Base-by-base conservation (phyloP, 1,140 invertebrate species). In the Rhizoglyphus robini region DNA sequence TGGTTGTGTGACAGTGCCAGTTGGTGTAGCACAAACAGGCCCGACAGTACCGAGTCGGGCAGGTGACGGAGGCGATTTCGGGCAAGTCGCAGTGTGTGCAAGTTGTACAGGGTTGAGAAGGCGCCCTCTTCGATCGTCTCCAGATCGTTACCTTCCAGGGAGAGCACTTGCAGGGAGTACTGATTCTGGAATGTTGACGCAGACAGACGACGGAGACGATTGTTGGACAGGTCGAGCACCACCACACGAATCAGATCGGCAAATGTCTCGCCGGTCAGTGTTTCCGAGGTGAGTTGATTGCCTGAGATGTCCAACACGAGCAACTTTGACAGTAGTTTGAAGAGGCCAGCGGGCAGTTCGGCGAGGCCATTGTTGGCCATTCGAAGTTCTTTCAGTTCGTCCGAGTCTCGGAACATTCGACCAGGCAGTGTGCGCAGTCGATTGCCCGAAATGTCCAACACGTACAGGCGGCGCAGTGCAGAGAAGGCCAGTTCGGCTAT, bases 221-320 rank as follows among this genome's bases (percentile, higher is more conserved):
- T 95, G 73, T 88, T 82, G 0, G 88, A 88, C 29, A 95, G 75
- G 75, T 92, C 88, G 25, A 95, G 76, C 3, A 90, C 76, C 0
- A 92, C 87, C 65, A 95, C 79, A 29, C 88, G 83, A 68, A 89
- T 90, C 20, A 94, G 80, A 3, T 90, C 90, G 15, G 84, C 82
- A 71, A 95, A 92, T 23, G 88, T 90, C 58, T 83, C 84, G 4
- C 82, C 79, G 71, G 88, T 85, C 66, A 90, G 83, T 73, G 84
- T 88, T 69, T 84, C 85, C 73, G 84, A 88, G 59, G 84, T 85
- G 47, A 96, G 78, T 70, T 85, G 83, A 77, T 96, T 96, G 64
- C 86, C 83, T 1, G 88, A 88, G 59, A 94, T 78, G 75, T 96
- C 88, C 34, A 96, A 79, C 11, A 89, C 83, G 41, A 90, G 78